Evolutionary conservation across 2,113 vertebrate species (phyloP).

Genomic region (Campylorhamphus procurvoides): DNA sequence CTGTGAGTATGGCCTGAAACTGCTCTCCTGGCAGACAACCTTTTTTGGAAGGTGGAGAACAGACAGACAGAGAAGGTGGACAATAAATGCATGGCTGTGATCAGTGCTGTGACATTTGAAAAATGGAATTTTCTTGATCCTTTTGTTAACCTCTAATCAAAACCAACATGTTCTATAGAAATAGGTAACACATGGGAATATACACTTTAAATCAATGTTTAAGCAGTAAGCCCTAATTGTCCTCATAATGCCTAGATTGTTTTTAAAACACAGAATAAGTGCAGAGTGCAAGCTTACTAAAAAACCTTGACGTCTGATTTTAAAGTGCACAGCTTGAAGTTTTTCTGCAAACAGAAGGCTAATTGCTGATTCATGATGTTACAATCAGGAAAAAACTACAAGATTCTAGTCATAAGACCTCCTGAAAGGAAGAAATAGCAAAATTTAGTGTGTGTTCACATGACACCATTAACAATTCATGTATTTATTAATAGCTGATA

Average conservation of each 20-base stretch:
- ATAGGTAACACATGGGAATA: neutral
- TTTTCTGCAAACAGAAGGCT: neutral
- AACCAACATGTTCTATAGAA: neutral
- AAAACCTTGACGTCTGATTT: neutral
- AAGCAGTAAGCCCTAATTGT: neutral
- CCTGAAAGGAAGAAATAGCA: neutral
- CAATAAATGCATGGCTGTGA: neutral
- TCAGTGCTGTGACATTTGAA: neutral
- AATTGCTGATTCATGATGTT: neutral
- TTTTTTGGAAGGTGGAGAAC: neutral
- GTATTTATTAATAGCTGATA: neutral
- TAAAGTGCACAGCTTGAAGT: neutral
- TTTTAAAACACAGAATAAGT: neutral
- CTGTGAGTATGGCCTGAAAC: neutral
- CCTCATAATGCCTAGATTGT: neutral
- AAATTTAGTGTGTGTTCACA: neutral
- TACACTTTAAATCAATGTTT: neutral
- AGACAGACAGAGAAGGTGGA: neutral
- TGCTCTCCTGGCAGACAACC: neutral
- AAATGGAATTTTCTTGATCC: neutral
- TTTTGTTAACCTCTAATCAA: neutral
- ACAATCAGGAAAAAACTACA: neutral
- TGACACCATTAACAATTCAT: neutral
- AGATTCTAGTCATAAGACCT: neutral
- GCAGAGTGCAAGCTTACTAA: neutral